Percentiles rank a stretch among this genome's conserved stretches.
Conservation (phyloP, 35 echinoderm and acorn worm species). For the Hemicentrotus pulcherrimus region DNA sequence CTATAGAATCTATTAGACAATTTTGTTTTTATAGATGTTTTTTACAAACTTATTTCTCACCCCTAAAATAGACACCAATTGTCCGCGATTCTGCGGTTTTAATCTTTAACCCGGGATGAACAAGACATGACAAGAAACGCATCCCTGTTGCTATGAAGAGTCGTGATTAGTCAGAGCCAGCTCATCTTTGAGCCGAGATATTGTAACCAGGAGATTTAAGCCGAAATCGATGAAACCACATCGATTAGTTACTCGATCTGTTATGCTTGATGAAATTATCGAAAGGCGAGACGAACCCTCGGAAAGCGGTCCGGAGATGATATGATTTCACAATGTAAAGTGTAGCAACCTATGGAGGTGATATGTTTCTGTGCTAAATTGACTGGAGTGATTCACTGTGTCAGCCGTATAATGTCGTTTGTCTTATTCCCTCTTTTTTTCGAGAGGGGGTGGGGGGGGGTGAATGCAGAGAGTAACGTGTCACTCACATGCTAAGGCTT, state of each 20-base stretch:
- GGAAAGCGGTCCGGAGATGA: background rate
- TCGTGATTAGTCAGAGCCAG: conserved; percentile 33
- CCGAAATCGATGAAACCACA: conserved; percentile 10
- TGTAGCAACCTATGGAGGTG: background rate
- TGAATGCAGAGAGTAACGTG: background rate
- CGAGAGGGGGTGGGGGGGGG: no score
- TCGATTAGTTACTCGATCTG: conserved; percentile 39
- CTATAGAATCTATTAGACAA: no score
- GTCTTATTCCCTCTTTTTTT: background rate
- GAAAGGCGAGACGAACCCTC: background rate
- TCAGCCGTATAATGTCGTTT: background rate
- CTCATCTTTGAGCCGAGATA: background rate
- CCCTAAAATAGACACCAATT: no score
- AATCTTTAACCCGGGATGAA: background rate
- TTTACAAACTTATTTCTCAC: no score
- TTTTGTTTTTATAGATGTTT: no score
- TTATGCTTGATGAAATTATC: conserved; percentile 22
- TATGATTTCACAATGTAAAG: background rate
- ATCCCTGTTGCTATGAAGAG: background rate
- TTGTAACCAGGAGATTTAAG: conserved; percentile 24
- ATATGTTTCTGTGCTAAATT: conserved; percentile 1
- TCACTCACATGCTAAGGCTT: background rate
- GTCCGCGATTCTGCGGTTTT: background rate
- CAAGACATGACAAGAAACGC: background rate
- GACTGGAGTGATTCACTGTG: background rate